Evolutionary conservation across 2,113 vertebrate species (phyloP).

Genomic region (Lynx canadensis): DNA sequence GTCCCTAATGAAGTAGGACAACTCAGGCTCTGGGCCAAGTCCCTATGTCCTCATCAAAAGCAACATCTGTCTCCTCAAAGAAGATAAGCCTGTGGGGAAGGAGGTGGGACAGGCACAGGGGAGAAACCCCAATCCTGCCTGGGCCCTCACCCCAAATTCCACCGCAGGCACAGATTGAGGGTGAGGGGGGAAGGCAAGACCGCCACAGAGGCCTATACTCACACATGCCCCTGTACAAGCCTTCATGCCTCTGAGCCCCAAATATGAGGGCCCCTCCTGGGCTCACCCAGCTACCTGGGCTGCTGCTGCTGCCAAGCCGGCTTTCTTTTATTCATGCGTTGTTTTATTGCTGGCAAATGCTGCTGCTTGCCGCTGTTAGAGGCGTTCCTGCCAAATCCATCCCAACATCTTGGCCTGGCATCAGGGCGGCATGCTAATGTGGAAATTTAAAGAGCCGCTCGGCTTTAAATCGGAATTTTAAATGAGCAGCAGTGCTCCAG

Average conservation of each 20-base stretch:
- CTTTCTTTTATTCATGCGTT: conserved; percentile 85
- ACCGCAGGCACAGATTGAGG: conserved; percentile 42
- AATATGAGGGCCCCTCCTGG: conserved; percentile 42
- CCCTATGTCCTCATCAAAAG: conserved; percentile 82
- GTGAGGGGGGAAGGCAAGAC: neutral
- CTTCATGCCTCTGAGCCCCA: neutral
- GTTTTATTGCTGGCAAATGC: conserved; percentile 86
- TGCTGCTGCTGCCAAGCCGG: conserved; percentile 68
- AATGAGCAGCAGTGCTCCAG: conserved; percentile 82
- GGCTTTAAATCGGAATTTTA: conserved; percentile 84
- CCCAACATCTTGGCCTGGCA: conserved; percentile 85
- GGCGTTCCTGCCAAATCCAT: conserved; percentile 84
- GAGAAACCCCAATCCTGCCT: conserved; percentile 50
- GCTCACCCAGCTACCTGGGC: conserved; percentile 76
- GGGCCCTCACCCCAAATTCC: conserved; percentile 73
- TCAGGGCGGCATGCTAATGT: conserved; percentile 85
- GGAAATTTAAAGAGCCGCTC: conserved; percentile 85
- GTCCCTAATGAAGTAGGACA: conserved; percentile 79
- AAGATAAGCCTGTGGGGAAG: conserved; percentile 62
- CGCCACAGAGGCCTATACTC: neutral
- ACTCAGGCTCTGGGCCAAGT: conserved; percentile 79
- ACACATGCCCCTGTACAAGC: neutral
- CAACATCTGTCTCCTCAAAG: conserved; percentile 81
- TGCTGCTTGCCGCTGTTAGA: conserved; percentile 82
- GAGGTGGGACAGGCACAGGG: conserved; percentile 29